phyloP scores from a whole-genome alignment of 2,888 invertebrate genomes.

The Eulithis prunata region DNA sequence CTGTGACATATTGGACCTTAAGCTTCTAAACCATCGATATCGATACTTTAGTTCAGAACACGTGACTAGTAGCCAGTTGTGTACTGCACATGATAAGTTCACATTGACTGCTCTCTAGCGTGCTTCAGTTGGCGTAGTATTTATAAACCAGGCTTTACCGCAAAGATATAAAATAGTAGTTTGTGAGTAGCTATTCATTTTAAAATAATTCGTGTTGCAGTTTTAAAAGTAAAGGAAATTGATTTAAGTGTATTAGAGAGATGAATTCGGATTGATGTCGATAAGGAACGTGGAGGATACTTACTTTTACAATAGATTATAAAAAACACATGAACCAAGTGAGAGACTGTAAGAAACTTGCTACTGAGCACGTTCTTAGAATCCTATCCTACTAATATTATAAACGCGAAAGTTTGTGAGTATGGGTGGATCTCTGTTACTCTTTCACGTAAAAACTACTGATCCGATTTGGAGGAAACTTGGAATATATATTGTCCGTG shows the following conservation, averaged over 20 bases:
- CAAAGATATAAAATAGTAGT: background rate
- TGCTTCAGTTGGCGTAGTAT: background rate
- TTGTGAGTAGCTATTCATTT: background rate
- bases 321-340: too few species aligned
- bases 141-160: background rate
- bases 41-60: background rate
- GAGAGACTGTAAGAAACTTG: too few species aligned
- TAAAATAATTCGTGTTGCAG: background rate
- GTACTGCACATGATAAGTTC: conserved; percentile 3
- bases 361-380: too few species aligned
- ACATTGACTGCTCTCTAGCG: background rate
- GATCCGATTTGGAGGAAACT: too few species aligned
- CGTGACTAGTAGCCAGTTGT: background rate
- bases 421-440: too few species aligned
- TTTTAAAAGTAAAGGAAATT: background rate
- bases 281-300: too few species aligned
- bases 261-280: too few species aligned
- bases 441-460: too few species aligned
- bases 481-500: too few species aligned
- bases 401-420: too few species aligned
- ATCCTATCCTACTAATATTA: too few species aligned
- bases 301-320: too few species aligned
- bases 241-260: background rate
- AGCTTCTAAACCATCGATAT: background rate
- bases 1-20: background rate